Conservation (phyloP, 2,888 invertebrate species). For the Tachina grossa region DNA sequence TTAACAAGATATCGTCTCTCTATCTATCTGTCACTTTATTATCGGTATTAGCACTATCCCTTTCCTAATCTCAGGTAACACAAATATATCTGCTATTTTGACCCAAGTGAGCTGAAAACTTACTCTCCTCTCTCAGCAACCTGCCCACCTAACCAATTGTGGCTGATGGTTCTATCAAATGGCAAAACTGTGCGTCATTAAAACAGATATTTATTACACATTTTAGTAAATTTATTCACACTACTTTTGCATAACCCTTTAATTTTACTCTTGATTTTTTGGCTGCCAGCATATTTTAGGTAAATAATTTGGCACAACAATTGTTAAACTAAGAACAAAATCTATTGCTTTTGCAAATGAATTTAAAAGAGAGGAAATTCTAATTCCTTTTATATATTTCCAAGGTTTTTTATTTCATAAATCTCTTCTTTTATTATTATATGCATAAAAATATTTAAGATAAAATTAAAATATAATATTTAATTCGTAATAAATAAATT, state of each 20-base stretch:
- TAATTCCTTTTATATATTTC: not conserved
- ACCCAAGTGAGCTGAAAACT: no score
- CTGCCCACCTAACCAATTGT: no score
- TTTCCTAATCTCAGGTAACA: no score
- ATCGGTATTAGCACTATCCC: no score
- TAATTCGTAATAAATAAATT: constrained; percentile 25
- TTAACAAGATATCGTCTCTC: no score
- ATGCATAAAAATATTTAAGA: not conserved
- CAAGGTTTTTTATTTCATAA: not conserved
- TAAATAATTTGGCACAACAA: constrained; percentile 63
- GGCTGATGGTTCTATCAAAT: no score
- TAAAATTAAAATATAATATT: constrained; percentile 43
- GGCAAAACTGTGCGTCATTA: no score
- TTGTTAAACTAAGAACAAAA: constrained; percentile 49
- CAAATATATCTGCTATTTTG: no score
- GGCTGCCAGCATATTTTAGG: constrained; percentile 56
- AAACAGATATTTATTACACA: no score
- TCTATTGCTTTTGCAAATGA: constrained; percentile 36
- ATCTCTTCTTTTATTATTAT: not conserved
- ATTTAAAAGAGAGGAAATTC: not conserved
- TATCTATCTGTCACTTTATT: no score
- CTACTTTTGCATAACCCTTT: constrained; percentile 21
- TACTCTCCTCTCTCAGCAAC: no score
- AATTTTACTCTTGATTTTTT: constrained; percentile 30
- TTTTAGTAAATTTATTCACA: not conserved